Evolutionary conservation across 2,113 vertebrate genomes (phyloP).

Genomic region (Chauna torquata): DNA sequence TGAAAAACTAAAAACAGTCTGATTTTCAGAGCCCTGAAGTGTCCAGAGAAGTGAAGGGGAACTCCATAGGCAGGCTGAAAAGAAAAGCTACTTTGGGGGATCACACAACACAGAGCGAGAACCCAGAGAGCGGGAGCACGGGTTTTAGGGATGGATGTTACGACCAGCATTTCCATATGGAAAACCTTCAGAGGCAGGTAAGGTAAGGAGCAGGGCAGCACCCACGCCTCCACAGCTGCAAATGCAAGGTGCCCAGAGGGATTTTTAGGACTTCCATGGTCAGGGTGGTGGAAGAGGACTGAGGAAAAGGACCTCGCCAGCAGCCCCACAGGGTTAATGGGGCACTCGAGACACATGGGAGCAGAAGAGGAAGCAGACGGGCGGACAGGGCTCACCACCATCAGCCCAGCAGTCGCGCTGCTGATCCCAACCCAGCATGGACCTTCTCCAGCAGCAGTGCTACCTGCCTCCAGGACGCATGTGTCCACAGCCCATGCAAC

Average conservation of each 20-base stretch:
- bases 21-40: background rate
- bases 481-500: background rate
- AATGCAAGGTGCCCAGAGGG: background rate
- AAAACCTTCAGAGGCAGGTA: background rate
- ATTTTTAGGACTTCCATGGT: background rate
- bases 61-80: accelerated
- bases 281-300: background rate
- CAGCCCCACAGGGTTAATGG: background rate
- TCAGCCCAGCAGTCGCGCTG: background rate
- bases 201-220: background rate
- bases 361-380: background rate
- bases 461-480: background rate
- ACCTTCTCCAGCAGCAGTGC: background rate
- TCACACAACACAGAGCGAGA: background rate
- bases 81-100: background rate
- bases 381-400: accelerated
- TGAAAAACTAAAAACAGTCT: background rate
- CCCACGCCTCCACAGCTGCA: background rate
- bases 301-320: accelerated
- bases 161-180: background rate
- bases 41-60: background rate
- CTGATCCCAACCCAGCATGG: background rate
- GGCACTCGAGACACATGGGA: background rate
- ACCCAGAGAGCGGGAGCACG: background rate
- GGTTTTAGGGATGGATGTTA: accelerated